These are phyloP conservation scores for Vultur gryphus DNA, from an alignment of 2,797 vertebrate species.

Conservation along the genomic window DNA sequence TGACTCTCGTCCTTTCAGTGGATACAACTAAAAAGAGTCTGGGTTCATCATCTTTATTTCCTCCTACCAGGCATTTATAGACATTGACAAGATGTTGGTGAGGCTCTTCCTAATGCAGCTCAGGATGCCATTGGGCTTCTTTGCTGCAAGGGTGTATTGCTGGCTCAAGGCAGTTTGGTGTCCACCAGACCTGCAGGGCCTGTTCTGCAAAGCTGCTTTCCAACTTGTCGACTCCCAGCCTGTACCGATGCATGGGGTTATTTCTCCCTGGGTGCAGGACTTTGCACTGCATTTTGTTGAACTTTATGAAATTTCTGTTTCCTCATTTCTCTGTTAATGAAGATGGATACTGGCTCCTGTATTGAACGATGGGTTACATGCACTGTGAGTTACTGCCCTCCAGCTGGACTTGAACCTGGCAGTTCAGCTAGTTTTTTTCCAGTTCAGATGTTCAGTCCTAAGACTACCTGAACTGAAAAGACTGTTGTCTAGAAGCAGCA, in stretches of 20 bases:
- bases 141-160: neutral
- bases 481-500: neutral
- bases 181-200: no score
- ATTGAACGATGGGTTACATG: neutral
- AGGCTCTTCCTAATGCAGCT: neutral
- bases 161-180: neutral
- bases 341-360: neutral
- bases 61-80: neutral
- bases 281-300: neutral
- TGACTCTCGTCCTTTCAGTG: neutral
- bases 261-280: neutral
- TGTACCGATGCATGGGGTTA: neutral
- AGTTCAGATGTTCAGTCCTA: neutral
- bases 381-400: neutral
- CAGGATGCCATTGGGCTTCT: neutral
- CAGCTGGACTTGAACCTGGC: neutral
- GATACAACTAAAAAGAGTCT: neutral
- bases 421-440: neutral
- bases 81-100: neutral
- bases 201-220: neutral
- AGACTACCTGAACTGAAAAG: neutral
- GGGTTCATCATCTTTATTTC: neutral
- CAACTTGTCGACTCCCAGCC: neutral
- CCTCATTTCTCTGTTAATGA: neutral
- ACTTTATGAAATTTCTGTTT: neutral